A percentile compares a stretch with the other conserved stretches of the same genome.
These are phyloP conservation scores for Syngnathus scovelli DNA, from an alignment of 2,113 vertebrate genomes.

Conservation along the genomic window DNA sequence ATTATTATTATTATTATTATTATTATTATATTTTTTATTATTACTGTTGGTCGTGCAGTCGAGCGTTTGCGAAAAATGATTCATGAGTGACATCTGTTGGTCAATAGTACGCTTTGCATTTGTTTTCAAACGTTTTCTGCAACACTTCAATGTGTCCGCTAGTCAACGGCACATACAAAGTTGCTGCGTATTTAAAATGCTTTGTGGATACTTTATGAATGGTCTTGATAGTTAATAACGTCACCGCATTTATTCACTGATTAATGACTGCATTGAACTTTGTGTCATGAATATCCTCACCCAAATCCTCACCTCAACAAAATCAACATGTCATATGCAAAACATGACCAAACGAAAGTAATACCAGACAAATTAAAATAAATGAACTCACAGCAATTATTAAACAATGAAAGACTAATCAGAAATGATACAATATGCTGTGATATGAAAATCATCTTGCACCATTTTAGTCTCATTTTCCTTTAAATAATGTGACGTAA, in stretches of 20 bases:
- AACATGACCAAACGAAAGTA: neutral
- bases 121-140: neutral
- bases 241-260: neutral
- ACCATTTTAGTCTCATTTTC: slow-evolving; percentile 19
- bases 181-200: neutral
- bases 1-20: neutral
- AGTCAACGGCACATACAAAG: neutral
- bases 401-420: neutral
- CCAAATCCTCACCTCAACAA: neutral
- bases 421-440: neutral
- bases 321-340: neutral
- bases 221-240: neutral
- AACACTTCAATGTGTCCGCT: neutral
- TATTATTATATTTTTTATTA: neutral
- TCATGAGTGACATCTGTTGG: neutral
- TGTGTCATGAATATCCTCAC: neutral
- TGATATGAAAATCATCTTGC: neutral
- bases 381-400: neutral
- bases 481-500: slow-evolving; percentile 54
- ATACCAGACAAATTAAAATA: neutral
- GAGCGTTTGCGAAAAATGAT: neutral
- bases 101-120: neutral
- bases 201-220: neutral
- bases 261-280: no score
- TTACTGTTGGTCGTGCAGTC: neutral